These are phyloP conservation scores for Cephus cinctus DNA, from an alignment of 1,140 invertebrate genomes.

Conservation along the genomic window DNA sequence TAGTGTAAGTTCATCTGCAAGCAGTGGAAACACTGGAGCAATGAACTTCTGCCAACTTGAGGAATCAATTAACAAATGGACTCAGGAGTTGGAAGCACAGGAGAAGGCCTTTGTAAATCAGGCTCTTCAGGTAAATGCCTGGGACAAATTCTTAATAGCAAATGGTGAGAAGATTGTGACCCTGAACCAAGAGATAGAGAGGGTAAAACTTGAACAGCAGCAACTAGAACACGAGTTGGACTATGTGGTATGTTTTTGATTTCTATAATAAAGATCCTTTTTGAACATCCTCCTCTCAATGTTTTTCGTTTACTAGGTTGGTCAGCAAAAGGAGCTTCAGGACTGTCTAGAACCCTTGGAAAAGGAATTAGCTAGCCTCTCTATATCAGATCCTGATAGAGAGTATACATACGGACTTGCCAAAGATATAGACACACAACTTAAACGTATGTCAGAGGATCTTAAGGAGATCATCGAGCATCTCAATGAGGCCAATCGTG, in stretches of 20 bases:
- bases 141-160: slow-evolving; percentile 86
- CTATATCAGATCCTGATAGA: slow-evolving; percentile 80
- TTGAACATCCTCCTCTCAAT: not conserved
- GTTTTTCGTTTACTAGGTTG: slow-evolving; percentile 41
- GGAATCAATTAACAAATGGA: slow-evolving; percentile 96
- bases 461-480: slow-evolving; percentile 94
- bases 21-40: slow-evolving; percentile 50
- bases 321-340: slow-evolving; percentile 90
- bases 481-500: slow-evolving; percentile 83
- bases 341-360: slow-evolving; percentile 84
- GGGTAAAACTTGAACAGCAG: slow-evolving; percentile 86
- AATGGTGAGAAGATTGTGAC: slow-evolving; percentile 92
- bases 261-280: not conserved
- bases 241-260: slow-evolving; percentile 68
- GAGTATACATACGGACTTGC: slow-evolving; percentile 84
- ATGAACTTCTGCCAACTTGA: slow-evolving; percentile 89
- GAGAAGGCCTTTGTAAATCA: slow-evolving; percentile 92
- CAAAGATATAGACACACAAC: slow-evolving; percentile 87
- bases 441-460: slow-evolving; percentile 93
- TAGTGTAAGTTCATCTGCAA: slow-evolving; percentile 50
- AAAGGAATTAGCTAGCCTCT: slow-evolving; percentile 70
- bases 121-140: slow-evolving; percentile 91
- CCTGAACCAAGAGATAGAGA: slow-evolving; percentile 80
- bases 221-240: slow-evolving; percentile 92
- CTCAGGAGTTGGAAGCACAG: slow-evolving; percentile 88